Evolutionary conservation across 2,797 vertebrate genomes (phyloP).

Genomic region (Xyrichtys novacula): DNA sequence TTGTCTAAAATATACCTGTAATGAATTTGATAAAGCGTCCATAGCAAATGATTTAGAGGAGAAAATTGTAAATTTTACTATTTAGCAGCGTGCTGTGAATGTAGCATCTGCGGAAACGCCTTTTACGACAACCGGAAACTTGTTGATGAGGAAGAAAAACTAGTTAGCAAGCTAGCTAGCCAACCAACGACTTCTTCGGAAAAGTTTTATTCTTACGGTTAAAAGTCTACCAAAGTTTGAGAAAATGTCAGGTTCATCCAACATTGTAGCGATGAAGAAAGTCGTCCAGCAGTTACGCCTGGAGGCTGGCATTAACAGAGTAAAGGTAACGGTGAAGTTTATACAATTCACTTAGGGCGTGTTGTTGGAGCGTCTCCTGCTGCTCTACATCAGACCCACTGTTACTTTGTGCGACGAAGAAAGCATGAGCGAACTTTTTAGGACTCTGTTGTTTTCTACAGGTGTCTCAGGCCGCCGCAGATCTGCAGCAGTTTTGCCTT

Average conservation of each 20-base stretch:
- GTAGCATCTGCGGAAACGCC: slow-evolving; percentile 40
- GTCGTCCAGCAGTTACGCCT: slow-evolving; percentile 92
- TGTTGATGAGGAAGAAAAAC: slow-evolving; percentile 34
- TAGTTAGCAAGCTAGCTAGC: slow-evolving; percentile 28
- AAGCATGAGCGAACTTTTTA: fast-evolving
- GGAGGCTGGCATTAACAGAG: slow-evolving; percentile 91
- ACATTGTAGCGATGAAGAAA: slow-evolving; percentile 92
- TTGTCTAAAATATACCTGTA: too few species aligned
- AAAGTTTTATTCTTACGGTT: neutral
- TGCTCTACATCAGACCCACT: neutral
- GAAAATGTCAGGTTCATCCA: slow-evolving; percentile 91
- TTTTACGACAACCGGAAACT: slow-evolving; percentile 67
- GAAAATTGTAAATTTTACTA: neutral
- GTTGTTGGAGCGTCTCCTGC: neutral
- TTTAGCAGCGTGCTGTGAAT: slow-evolving; percentile 14
- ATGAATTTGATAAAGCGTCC: too few species aligned
- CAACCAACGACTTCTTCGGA: neutral
- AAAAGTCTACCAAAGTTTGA: neutral
- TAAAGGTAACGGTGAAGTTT: slow-evolving; percentile 85
- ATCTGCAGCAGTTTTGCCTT: slow-evolving; percentile 85
- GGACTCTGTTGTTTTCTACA: slow-evolving; percentile 29
- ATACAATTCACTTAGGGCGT: slow-evolving; percentile 29
- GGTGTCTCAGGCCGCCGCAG: slow-evolving; percentile 85
- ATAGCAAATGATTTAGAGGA: too few species aligned
- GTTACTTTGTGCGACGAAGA: too few species aligned